Percentiles rank a stretch among this genome's conserved stretches.
phyloP scores from a whole-genome alignment of 2,888 invertebrate genomes.

The Archips crataeganus region DNA sequence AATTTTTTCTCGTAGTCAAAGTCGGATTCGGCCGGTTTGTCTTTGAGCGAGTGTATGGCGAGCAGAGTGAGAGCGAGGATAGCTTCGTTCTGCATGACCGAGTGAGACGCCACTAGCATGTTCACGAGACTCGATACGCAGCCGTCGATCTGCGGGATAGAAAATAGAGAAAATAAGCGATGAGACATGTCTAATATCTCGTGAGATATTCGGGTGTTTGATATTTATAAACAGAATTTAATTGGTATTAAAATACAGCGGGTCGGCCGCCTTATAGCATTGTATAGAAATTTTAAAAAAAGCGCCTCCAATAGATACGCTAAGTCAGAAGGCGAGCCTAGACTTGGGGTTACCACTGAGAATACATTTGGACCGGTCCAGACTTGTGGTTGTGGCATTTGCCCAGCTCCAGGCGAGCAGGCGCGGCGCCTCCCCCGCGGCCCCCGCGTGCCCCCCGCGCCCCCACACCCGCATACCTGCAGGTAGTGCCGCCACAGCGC shows the following conservation, averaged over 20 bases:
- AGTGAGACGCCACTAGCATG: constrained; percentile 94
- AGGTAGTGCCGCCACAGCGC: constrained; percentile 24
- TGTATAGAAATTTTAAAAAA: no score
- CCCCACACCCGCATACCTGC: not conserved
- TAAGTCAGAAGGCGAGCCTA: no score
- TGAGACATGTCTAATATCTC: no score
- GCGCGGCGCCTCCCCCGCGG: no score
- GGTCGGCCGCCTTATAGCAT: no score
- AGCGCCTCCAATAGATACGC: no score
- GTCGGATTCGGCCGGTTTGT: constrained; percentile 49
- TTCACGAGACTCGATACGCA: constrained; percentile 91
- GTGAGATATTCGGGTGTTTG: no score
- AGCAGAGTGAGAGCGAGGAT: constrained; percentile 90
- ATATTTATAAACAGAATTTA: constrained; percentile 44
- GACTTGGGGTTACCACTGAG: no score
- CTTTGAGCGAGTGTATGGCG: constrained; percentile 64
- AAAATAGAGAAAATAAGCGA: not conserved
- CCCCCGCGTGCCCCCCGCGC: no score
- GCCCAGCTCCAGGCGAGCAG: not conserved
- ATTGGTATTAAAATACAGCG: no score
- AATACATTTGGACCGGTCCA: no score
- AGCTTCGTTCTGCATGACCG: constrained; percentile 95
- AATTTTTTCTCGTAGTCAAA: constrained; percentile 64
- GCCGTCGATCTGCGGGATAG: constrained; percentile 84
- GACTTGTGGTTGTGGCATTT: no score